These are phyloP conservation scores for Desoria tigrina DNA, from an alignment of 2,888 invertebrate species.

Conservation along the genomic window DNA sequence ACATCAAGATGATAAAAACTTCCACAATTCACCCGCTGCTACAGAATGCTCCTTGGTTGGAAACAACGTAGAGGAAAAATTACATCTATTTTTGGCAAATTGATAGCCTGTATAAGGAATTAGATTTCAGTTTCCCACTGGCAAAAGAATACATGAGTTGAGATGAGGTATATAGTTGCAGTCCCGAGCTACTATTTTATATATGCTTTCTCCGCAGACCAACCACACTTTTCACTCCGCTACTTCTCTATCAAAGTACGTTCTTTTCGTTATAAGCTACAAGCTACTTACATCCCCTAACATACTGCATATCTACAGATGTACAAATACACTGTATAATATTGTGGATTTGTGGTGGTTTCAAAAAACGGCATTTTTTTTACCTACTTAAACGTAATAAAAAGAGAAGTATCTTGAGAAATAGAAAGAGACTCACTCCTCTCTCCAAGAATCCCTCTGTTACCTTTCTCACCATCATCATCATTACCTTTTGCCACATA, in stretches of 20 bases:
- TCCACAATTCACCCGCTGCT: conserved; percentile 18
- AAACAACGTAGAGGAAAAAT: conserved; percentile 24
- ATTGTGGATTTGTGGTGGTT: no score
- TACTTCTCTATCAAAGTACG: not conserved
- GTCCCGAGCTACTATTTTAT: not conserved
- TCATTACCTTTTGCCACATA: not conserved
- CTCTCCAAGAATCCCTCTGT: not conserved
- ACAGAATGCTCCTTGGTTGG: not conserved
- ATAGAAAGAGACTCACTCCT: not conserved
- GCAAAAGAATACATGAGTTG: no score
- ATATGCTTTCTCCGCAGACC: not conserved
- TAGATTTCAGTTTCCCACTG: conserved; percentile 15
- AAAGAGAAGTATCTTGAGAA: no score
- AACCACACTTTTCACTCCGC: not conserved
- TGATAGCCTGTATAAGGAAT: conserved; percentile 31
- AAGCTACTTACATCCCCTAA: not conserved
- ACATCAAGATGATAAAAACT: conserved; percentile 30
- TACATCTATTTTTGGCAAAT: conserved; percentile 38
- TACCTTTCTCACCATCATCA: conserved; percentile 11
- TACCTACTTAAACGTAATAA: no score
- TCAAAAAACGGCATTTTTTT: no score
- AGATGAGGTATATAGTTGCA: no score
- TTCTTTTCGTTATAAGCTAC: not conserved
- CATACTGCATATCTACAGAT: no score
- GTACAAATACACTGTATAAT: no score